These are phyloP conservation scores for Neosalanx taihuensis DNA, from an alignment of 2,797 vertebrate genomes.

Conservation along the genomic window DNA sequence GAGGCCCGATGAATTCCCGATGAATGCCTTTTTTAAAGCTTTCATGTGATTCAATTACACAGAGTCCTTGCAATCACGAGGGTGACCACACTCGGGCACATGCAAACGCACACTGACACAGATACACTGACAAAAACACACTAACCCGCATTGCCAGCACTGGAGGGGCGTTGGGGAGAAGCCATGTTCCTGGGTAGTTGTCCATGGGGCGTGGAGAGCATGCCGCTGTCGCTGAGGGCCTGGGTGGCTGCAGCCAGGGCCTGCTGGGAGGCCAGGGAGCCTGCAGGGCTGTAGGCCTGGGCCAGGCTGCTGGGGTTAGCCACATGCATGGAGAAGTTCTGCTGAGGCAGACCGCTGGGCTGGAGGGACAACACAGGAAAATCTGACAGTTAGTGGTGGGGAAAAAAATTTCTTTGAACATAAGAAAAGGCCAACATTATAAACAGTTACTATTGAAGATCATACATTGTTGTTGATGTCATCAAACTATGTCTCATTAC, in stretches of 20 bases:
- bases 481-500: background rate
- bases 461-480: background rate
- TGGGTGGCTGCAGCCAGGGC: conserved; percentile 80
- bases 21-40: background rate
- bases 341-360: conserved; percentile 82
- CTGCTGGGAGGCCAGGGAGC: conserved; percentile 71
- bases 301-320: conserved; percentile 77
- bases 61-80: background rate
- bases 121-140: conserved; percentile 29
- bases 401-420: background rate
- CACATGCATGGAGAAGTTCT: conserved; percentile 87
- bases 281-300: conserved; percentile 78
- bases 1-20: background rate
- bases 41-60: conserved; percentile 1
- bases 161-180: conserved; percentile 84
- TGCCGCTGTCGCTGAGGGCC: conserved; percentile 77
- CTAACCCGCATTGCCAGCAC: conserved; percentile 79
- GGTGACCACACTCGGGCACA: background rate
- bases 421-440: background rate
- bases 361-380: conserved; percentile 50
- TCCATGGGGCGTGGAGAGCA: conserved; percentile 81
- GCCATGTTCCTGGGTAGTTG: conserved; percentile 79
- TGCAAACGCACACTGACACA: background rate
- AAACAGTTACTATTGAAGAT: background rate
- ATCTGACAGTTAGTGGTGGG: background rate